Base-by-base conservation (phyloP, 2,797 vertebrate genomes). In the Eremophila alpestris region DNA sequence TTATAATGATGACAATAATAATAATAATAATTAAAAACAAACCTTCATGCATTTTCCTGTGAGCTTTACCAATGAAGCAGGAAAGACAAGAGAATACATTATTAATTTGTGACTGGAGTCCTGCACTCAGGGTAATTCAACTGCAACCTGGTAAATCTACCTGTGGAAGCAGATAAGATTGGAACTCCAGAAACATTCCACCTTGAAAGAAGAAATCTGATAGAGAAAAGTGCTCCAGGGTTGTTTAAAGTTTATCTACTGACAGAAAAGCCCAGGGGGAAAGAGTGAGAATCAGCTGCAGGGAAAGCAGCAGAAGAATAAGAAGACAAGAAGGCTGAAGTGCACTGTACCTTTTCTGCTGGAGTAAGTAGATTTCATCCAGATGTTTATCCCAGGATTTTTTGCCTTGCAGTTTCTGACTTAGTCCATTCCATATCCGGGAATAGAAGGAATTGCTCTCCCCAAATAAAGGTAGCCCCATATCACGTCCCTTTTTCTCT, bases 341-440 rank as follows among this genome's bases (percentile, higher is more conserved):
- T 26, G 15, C 59, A 92, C 87, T 7, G 34, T 97, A 99, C 99
- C 98, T 98, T 97, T 99, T 99, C 92, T 98, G 98, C 81, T 99
- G 98, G 40, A 98, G 95, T 94, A 99, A 96, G 94, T 98, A 98
- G 7, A 98, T 98, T 95, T 99, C 98, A 77, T 99, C 98, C 96
- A 99, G 82, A 97, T 98, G 98, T 97, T 98, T 98, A 36, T 98
- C 97, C 98, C 98, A 98, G 93, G 98, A 97, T 79, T 98, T 98
- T 88, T 97, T 98, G 95, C 98, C 97, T 89, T 98, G 98, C 52
- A 98, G 93, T 83, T 98, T 98, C 94, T 98, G 98, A 85, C 97
- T 98, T 77, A 99, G 90, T 93, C 98, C 97, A 74, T 93, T 98
- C 99, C 98, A 99, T 51, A 98, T 90, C 5, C 96, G 96, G 73